Percentiles rank a stretch among this genome's conserved stretches.
Evolutionary conservation across 2,888 invertebrate species (phyloP).

Genomic region (Caenorhabditis panamensis): DNA sequence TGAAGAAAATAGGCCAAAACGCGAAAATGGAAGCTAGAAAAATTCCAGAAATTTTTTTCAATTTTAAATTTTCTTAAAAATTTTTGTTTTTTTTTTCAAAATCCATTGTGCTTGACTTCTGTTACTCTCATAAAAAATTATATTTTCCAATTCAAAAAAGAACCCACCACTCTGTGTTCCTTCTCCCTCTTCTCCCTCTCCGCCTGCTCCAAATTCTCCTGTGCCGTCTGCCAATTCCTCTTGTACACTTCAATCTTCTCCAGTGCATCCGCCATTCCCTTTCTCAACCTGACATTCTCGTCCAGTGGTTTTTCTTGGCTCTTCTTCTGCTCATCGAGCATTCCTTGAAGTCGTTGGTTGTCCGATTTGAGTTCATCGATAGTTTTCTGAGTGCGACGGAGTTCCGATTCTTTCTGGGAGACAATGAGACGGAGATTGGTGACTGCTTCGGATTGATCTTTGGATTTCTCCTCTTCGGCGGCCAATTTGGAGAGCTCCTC

Average conservation of each 20-base stretch:
- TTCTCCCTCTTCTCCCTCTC: constrained; percentile 41
- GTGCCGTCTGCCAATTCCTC: constrained; percentile 52
- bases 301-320: constrained; percentile 34
- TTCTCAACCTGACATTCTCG: constrained; percentile 60
- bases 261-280: constrained; percentile 67
- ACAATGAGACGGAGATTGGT: constrained; percentile 16
- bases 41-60: no score
- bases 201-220: constrained; percentile 50
- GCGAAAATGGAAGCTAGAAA: no score
- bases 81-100: no score
- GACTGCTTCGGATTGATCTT: constrained; percentile 15
- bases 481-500: constrained; percentile 7
- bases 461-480: constrained; percentile 5
- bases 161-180: constrained; percentile 17
- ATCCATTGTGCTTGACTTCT: no score
- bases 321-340: constrained; percentile 38
- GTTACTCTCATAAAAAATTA: no score
- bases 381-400: constrained; percentile 42
- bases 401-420: constrained; percentile 38
- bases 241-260: constrained; percentile 68
- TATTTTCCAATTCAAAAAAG: neutral
- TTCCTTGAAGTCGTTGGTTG: constrained; percentile 52
- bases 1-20: no score
- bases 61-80: no score
- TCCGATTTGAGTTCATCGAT: constrained; percentile 54